Evolutionary conservation across 2,888 invertebrate genomes (phyloP), one percentile per base, ranked within the genome.

Genomic region (Peribatodes rhomboidaria): DNA sequence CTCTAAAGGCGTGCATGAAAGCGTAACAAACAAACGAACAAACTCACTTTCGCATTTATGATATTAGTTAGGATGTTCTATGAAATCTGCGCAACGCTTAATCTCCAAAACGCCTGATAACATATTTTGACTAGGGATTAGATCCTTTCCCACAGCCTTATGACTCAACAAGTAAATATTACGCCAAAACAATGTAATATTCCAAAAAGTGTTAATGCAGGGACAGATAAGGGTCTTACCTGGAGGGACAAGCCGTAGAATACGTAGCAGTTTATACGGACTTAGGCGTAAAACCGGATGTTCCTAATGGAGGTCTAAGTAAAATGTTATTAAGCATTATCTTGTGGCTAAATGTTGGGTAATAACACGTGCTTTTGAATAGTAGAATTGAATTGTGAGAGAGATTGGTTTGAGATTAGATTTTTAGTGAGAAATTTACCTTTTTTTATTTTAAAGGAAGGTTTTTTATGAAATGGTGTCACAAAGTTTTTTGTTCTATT

Each of bases 141-240:
- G 13, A 20, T 18, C 16, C 56, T 65, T 70, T 73, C 66, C 56
- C 68, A 70, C 52, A 44, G 54, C 9, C 54, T 57, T 44, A 58
- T 73, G 70, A 71, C 68, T 70, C 70, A 72, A 56, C 63, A 49
- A 37, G 67, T 73, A 78, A 74, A 80, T 71, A 77, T 74, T 70
- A 65, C 63, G 64, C 65, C 79, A 74, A 79, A 74, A 81, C 75
- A 80, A 80, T 72, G 70, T 47, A 20, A 46, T 59, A 68, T 82
- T 79, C 80, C 68, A 63, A 75, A 81, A 84, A 85, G 79, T 82
- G 83, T 75, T 87, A 85, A 86, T 81, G 74, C 69, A 60, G 73
- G 76, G 76, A 67, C 60, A 73, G 87, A 84, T 87, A 84, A 86
- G 79, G 77, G 52, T 35, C 58, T 61, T 85, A 84, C 83, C 83